Conservation (phyloP, 2,888 invertebrate genomes). For the Lasius platythorax region DNA sequence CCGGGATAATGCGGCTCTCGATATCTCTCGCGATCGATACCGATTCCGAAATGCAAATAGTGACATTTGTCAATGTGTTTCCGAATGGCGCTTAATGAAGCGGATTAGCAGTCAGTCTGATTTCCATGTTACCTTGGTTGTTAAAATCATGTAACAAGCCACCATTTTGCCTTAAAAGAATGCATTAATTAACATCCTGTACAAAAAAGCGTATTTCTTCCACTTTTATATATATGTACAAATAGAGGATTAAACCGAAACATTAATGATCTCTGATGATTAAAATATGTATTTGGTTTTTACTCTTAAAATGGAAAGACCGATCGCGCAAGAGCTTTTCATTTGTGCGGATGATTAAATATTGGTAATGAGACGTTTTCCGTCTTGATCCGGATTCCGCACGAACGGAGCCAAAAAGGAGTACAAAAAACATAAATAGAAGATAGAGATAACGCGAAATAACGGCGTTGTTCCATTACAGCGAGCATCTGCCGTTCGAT, state of each 20-base stretch:
- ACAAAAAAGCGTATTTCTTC: neutral
- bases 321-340: neutral
- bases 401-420: neutral
- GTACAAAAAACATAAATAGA: conserved; percentile 18
- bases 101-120: conserved; percentile 42
- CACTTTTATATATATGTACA: neutral
- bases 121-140: conserved; percentile 39
- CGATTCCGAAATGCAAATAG: conserved; percentile 47
- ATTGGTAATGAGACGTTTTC: conserved; percentile 14
- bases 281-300: conserved; percentile 1
- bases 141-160: conserved; percentile 43
- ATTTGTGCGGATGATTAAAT: neutral
- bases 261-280: neutral
- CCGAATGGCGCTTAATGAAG: conserved; percentile 50
- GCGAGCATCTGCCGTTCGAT: conserved; percentile 19
- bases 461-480: conserved; percentile 22
- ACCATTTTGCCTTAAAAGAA: neutral
- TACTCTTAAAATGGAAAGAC: conserved; percentile 1
- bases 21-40: conserved; percentile 46
- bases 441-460: conserved; percentile 11
- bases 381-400: conserved; percentile 5
- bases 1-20: conserved; percentile 19
- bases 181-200: conserved; percentile 15
- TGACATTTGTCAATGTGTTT: conserved; percentile 49
- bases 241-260: neutral